Conservation (phyloP, 2,113 vertebrate species). For the Azemiops feae region DNA sequence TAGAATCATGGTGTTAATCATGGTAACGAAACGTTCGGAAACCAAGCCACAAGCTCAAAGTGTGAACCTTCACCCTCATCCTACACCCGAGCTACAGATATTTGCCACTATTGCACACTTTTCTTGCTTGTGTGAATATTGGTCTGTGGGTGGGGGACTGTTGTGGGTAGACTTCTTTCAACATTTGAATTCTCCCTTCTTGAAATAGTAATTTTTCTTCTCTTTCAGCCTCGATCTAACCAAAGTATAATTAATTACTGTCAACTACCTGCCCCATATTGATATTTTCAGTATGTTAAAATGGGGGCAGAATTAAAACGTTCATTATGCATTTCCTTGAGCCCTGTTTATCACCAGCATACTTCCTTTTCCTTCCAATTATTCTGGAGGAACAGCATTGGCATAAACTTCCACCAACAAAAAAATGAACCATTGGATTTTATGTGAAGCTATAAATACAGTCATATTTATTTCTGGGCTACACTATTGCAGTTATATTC, state of each 20-base stretch:
- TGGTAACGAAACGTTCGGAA: too few species aligned
- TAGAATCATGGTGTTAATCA: too few species aligned
- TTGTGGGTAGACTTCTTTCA: neutral
- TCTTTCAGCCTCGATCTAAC: neutral
- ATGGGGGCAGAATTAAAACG: neutral
- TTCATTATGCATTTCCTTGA: neutral
- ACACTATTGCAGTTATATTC: neutral
- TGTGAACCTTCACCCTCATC: too few species aligned
- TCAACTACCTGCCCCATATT: neutral
- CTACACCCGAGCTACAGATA: too few species aligned
- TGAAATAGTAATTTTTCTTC: neutral
- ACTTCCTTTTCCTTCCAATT: neutral
- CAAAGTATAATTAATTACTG: neutral
- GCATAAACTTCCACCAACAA: neutral
- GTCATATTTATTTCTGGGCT: neutral
- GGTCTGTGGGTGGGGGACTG: neutral
- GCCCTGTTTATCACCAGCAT: neutral
- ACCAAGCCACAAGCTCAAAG: too few species aligned
- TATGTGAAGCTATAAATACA: neutral
- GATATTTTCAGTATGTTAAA: neutral
- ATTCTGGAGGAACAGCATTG: neutral
- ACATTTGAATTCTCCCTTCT: neutral
- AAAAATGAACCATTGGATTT: neutral
- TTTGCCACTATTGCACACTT: too few species aligned
- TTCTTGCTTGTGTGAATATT: neutral